Evolutionary conservation across 2,888 invertebrate species (phyloP).

Genomic region (Agonopterix arenella): DNA sequence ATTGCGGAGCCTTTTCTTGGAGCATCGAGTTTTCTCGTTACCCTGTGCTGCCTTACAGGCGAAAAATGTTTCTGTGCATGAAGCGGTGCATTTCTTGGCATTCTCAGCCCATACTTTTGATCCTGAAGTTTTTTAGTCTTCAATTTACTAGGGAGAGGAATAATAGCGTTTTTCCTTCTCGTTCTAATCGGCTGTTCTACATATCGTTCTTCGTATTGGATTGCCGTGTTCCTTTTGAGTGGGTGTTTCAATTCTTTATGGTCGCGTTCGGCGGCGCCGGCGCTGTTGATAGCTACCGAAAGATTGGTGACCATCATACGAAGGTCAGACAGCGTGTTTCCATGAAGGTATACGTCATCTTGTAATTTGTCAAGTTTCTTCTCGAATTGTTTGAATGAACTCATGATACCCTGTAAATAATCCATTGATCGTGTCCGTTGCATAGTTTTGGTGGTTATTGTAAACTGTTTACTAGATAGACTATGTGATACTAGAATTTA

Average conservation of each 20-base stretch:
- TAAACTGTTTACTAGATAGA: too few species aligned
- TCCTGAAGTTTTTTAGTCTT: slow-evolving; percentile 28
- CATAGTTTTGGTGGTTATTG: slow-evolving; percentile 17
- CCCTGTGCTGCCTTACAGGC: slow-evolving; percentile 6
- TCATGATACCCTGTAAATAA: slow-evolving; percentile 37
- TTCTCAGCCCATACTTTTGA: slow-evolving; percentile 17
- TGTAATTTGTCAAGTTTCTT: slow-evolving; percentile 52
- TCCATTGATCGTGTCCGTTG: slow-evolving; percentile 28
- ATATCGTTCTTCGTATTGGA: slow-evolving; percentile 25
- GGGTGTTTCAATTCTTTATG: slow-evolving; percentile 17
- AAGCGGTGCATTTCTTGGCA: slow-evolving; percentile 11
- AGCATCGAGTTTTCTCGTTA: slow-evolving; percentile 28
- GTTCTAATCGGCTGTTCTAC: slow-evolving; percentile 16
- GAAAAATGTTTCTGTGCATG: slow-evolving; percentile 12
- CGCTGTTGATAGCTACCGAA: slow-evolving; percentile 19
- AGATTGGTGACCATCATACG: slow-evolving; percentile 36
- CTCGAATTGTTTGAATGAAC: slow-evolving; percentile 45
- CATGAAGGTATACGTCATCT: slow-evolving; percentile 43
- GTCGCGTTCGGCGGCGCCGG: slow-evolving; percentile 14
- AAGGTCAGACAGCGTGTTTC: slow-evolving; percentile 46
- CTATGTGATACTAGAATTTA: too few species aligned
- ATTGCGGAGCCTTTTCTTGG: slow-evolving; percentile 27
- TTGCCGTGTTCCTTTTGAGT: slow-evolving; percentile 24
- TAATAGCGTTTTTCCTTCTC: slow-evolving; percentile 23
- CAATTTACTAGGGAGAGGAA: slow-evolving; percentile 22